Base-by-base conservation (phyloP, 2,113 vertebrate genomes). In the Campylomormyrus tamandua region DNA sequence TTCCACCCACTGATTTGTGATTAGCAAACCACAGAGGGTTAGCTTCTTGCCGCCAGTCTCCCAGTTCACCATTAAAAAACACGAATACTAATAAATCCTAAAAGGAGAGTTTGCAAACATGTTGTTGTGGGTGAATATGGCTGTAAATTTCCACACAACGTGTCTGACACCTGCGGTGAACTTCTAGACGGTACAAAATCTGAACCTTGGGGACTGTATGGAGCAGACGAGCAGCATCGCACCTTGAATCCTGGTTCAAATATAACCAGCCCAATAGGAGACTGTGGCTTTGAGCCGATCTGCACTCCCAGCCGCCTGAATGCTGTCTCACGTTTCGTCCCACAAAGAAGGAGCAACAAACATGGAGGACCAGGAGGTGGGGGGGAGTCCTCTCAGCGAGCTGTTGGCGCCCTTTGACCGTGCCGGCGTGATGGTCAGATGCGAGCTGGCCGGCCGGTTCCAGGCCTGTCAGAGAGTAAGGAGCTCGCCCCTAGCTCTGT, bases 401-500 rank as follows among this genome's bases (percentile, higher is more conserved):
- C 62, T 19, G 74, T 39, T 21, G 74, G 35, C 15, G 35, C 13
- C 35, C 74, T 19, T 42, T 80, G 31, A 80, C 74, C 35, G 4
- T 19, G 35, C 31, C 35, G 31, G 62, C 35, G 74, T 84, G 83
- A 50, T 46, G 15, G 62, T 48, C 52, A 56, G 27, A 53, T 45
- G 86, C 10, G 86, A 89, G 35, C 58, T 31, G 0, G 88, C 77
- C 3, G 21, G 86, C 15, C 35, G 35, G 74, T 39, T 42, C n/a
- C 11, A 39, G 24, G 13, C 17, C 5, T 89, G 77, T n/a, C 46
- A 87, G 9, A 56, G 77, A 80, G 80, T 52, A 53, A 80, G 31
- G 56, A 88, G 53, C 58, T 80, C 7, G 27, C 50, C 77, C 89
- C 88, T 74, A 46, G 80, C 42, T 42, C 48, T 88, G 86, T 90